phyloP scores from a whole-genome alignment of 2,888 invertebrate genomes.

The Aleiodes leptofemur region DNA sequence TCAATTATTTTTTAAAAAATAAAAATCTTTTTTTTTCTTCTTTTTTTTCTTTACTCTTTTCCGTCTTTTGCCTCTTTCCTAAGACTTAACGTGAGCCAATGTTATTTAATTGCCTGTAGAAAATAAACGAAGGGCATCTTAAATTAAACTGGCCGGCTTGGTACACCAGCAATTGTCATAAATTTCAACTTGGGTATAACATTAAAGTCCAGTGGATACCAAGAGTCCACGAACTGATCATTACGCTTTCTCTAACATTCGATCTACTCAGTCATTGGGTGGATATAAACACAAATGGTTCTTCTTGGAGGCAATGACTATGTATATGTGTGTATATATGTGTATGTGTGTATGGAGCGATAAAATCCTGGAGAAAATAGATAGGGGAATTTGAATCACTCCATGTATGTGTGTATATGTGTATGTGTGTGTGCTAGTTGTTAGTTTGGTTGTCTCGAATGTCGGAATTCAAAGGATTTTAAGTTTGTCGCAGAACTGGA shows the following conservation, averaged over 20 bases:
- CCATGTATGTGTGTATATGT: neutral
- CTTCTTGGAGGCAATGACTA: no score
- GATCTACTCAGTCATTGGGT: neutral
- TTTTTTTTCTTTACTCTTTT: neutral
- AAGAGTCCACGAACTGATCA: neutral
- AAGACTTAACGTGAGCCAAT: neutral
- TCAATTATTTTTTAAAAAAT: neutral
- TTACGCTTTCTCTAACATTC: constrained; percentile 11
- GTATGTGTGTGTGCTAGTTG: neutral
- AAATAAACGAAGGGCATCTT: constrained; percentile 11
- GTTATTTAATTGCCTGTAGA: neutral
- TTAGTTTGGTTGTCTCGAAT: neutral
- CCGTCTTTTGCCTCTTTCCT: neutral
- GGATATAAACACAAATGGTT: no score
- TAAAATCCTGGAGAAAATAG: no score
- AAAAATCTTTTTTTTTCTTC: neutral
- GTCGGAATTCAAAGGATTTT: no score
- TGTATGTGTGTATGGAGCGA: no score
- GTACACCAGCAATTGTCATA: constrained; percentile 8
- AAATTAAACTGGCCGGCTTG: constrained; percentile 4
- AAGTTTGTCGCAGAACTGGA: no score
- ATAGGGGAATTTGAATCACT: no score
- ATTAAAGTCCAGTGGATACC: neutral
- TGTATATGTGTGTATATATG: no score
- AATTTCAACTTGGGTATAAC: neutral